These are phyloP conservation scores for Triplophysa yarkandensis DNA, from an alignment of 2,797 vertebrate genomes.

Conservation along the genomic window DNA sequence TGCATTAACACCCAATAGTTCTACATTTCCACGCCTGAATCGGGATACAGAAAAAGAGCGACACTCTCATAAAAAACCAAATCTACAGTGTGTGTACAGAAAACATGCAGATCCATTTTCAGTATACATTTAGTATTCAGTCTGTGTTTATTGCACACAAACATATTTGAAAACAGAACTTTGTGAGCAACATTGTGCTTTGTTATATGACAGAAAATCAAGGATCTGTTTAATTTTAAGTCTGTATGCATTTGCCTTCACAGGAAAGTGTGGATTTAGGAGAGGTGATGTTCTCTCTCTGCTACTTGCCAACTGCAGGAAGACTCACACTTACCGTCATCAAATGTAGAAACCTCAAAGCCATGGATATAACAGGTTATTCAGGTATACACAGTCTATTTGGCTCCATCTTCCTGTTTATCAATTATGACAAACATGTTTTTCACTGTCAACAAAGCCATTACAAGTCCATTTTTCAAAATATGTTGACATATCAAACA, in stretches of 20 bases:
- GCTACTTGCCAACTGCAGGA: conserved; percentile 87
- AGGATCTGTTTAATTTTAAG: conserved; percentile 7
- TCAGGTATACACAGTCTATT: conserved; percentile 73
- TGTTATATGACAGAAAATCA: neutral
- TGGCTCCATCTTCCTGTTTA: conserved; percentile 15
- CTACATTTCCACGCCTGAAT: neutral
- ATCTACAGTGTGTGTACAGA: neutral
- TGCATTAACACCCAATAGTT: neutral
- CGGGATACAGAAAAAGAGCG: neutral
- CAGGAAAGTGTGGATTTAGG: conserved; percentile 89
- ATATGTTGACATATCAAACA: conserved; percentile 27
- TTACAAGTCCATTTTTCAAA: conserved; percentile 23
- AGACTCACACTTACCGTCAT: conserved; percentile 87
- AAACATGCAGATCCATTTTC: neutral
- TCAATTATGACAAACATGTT: conserved; percentile 12
- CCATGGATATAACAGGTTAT: conserved; percentile 90
- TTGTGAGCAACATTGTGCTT: neutral
- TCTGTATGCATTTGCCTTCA: conserved; percentile 1
- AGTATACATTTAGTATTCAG: neutral
- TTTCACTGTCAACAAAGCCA: conserved; percentile 21
- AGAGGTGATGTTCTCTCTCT: conserved; percentile 90
- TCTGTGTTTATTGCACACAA: neutral
- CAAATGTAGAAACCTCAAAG: conserved; percentile 88
- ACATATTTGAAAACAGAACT: neutral
- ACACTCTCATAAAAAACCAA: neutral